phyloP scores from a whole-genome alignment of 1,140 invertebrate genomes.

The Monochamus saltuarius region DNA sequence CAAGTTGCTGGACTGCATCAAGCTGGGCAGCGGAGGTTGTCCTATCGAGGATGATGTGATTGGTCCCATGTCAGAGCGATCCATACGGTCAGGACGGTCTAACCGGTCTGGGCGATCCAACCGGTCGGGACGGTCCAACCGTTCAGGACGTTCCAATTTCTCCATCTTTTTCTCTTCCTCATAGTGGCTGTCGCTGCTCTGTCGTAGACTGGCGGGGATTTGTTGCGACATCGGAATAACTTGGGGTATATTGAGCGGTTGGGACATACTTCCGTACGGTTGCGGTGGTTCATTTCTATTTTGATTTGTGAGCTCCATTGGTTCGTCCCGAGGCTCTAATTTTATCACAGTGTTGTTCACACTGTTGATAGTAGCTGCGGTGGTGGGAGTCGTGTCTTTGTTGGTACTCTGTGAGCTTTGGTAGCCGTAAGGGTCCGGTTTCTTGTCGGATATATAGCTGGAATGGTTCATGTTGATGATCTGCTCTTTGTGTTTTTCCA shows the following conservation, averaged over 20 bases:
- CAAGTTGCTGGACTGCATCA: slow-evolving; percentile 58
- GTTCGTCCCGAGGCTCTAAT: slow-evolving; percentile 60
- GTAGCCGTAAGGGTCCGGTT: slow-evolving; percentile 32
- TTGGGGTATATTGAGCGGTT: slow-evolving; percentile 53
- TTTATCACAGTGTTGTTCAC: slow-evolving; percentile 52
- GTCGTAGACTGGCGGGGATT: slow-evolving; percentile 36
- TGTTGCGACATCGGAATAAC: slow-evolving; percentile 44
- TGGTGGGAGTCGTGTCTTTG: slow-evolving; percentile 16
- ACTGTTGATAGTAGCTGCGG: slow-evolving; percentile 13
- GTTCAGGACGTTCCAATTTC: slow-evolving; percentile 50
- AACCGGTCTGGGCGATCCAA: slow-evolving; percentile 53
- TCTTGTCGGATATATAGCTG: slow-evolving; percentile 33
- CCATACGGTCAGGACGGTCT: slow-evolving; percentile 49
- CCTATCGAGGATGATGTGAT: slow-evolving; percentile 54
- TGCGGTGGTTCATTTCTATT: slow-evolving; percentile 49
- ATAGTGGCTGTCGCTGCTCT: slow-evolving; percentile 27
- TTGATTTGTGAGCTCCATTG: slow-evolving; percentile 55
- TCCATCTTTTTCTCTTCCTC: slow-evolving; percentile 49
- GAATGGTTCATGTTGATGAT: slow-evolving; percentile 43
- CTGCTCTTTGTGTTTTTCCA: slow-evolving; percentile 31
- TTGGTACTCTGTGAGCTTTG: slow-evolving; percentile 19
- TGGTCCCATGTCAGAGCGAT: slow-evolving; percentile 49
- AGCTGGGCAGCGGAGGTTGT: slow-evolving; percentile 56
- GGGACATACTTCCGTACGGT: slow-evolving; percentile 48
- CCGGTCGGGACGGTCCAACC: slow-evolving; percentile 51